Evolutionary conservation across 2,797 vertebrate species (phyloP).

Genomic region (Sebastes iracundus): DNA sequence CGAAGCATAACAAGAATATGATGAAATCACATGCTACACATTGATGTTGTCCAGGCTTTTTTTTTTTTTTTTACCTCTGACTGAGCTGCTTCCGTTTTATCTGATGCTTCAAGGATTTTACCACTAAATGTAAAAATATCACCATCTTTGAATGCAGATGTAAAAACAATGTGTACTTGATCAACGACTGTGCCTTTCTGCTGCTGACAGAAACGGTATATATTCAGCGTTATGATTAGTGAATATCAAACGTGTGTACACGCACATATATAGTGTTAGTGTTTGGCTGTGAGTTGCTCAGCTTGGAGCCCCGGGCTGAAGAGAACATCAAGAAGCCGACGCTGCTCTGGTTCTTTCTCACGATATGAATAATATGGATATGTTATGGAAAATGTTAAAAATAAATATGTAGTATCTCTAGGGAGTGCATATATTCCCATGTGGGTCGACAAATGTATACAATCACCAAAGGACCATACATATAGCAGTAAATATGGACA

Average conservation of each 20-base stretch:
- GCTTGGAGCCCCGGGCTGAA: constrained; percentile 31
- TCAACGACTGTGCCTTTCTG: not conserved
- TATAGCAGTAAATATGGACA: constrained; percentile 7
- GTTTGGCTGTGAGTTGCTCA: constrained; percentile 30
- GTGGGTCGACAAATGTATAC: not conserved
- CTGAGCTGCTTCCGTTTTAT: not conserved
- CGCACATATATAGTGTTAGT: not conserved
- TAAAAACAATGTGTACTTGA: not conserved
- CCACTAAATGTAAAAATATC: not conserved
- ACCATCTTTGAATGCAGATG: not conserved
- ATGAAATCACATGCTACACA: constrained; percentile 1
- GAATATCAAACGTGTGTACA: not conserved
- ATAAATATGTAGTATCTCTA: not conserved
- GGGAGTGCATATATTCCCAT: not conserved
- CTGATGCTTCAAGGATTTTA: not conserved
- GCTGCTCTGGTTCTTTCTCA: constrained; percentile 26
- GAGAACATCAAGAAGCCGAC: constrained; percentile 32
- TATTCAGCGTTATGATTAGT: not conserved
- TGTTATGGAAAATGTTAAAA: constrained; percentile 12
- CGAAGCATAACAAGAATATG: not conserved
- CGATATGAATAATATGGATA: constrained; percentile 20
- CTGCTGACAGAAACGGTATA: constrained; percentile 4
- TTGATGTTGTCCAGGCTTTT: not conserved
- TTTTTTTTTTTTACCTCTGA: not conserved
- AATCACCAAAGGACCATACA: not conserved